Evolutionary conservation across 2,113 vertebrate species (phyloP).

Genomic region (Oxyruncus cristatus): DNA sequence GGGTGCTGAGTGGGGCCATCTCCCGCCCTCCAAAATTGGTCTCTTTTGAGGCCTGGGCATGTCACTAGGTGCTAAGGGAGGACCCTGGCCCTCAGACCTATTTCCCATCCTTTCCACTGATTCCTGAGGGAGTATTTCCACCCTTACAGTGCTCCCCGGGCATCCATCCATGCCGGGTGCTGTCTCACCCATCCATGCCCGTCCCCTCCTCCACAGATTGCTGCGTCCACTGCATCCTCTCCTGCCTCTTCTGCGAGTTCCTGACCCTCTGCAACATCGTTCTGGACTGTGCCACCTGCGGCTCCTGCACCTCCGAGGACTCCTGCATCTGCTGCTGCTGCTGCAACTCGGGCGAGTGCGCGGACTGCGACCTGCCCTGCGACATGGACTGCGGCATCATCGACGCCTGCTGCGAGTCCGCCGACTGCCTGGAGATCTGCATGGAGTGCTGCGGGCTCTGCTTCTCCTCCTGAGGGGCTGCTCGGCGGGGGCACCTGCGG

Average conservation of each 20-base stretch:
- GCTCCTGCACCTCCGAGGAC: conserved; percentile 90
- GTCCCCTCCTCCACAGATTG: conserved; percentile 79
- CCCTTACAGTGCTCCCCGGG: rapidly evolving
- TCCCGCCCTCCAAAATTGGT: rapidly evolving
- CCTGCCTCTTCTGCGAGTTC: conserved; percentile 98
- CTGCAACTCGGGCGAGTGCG: conserved; percentile 89
- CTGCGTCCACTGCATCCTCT: conserved; percentile 97
- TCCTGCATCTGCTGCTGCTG: conserved; percentile 97
- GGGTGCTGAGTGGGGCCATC: neutral
- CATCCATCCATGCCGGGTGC: rapidly evolving
- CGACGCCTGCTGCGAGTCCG: conserved; percentile 97
- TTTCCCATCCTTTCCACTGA: neutral
- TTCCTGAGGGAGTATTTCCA: neutral
- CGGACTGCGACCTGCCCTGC: conserved; percentile 94
- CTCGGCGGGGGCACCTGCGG: rapidly evolving
- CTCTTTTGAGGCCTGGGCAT: neutral
- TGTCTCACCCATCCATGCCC: neutral
- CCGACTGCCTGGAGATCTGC: conserved; percentile 99
- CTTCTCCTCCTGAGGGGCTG: conserved; percentile 89
- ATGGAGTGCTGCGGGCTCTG: conserved; percentile 99
- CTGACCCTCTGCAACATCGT: conserved; percentile 95
- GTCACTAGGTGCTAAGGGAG: neutral
- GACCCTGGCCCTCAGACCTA: neutral
- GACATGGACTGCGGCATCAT: conserved; percentile 99
- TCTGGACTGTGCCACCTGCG: conserved; percentile 95